A percentile compares a stretch with the other conserved stretches of the same genome.
These are phyloP conservation scores for Sylvilagus floridanus DNA, from an alignment of 2,797 vertebrate species.

Conservation along the genomic window DNA sequence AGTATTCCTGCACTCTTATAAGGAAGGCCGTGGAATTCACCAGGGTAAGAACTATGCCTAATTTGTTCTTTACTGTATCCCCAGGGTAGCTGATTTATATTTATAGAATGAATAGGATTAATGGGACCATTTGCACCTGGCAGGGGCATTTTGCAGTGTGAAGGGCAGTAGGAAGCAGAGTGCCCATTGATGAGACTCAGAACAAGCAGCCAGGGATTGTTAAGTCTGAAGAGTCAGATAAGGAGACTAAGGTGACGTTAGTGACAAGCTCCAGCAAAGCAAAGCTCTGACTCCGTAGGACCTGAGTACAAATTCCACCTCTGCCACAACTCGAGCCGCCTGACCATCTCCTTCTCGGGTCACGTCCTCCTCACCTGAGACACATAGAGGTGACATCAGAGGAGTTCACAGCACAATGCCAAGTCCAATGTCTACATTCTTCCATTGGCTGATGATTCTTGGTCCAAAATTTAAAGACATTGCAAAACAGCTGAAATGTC, in stretches of 20 bases:
- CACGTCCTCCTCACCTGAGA: not conserved
- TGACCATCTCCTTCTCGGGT: not conserved
- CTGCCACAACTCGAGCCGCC: not conserved
- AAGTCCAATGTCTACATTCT: not conserved
- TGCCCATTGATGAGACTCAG: not conserved
- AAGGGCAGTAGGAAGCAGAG: not conserved
- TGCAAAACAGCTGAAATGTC: not conserved
- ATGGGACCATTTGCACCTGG: not conserved
- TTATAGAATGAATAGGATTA: not conserved
- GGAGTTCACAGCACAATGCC: accelerated
- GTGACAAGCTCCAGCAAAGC: not conserved
- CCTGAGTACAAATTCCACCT: constrained; percentile 1
- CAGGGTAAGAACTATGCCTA: not conserved
- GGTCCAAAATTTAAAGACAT: not conserved
- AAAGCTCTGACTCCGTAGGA: not conserved
- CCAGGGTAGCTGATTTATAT: not conserved
- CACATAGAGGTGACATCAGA: not conserved
- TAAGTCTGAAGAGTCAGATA: not conserved
- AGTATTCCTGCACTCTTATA: not conserved
- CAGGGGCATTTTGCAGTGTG: not conserved
- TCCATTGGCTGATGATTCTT: not conserved
- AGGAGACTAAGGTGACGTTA: not conserved
- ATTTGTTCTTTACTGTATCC: not conserved
- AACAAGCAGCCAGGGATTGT: not conserved
- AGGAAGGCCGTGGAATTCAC: not conserved